Base-by-base conservation (phyloP, 64 coral and sea anemone genomes). In the Montipora capricornis region DNA sequence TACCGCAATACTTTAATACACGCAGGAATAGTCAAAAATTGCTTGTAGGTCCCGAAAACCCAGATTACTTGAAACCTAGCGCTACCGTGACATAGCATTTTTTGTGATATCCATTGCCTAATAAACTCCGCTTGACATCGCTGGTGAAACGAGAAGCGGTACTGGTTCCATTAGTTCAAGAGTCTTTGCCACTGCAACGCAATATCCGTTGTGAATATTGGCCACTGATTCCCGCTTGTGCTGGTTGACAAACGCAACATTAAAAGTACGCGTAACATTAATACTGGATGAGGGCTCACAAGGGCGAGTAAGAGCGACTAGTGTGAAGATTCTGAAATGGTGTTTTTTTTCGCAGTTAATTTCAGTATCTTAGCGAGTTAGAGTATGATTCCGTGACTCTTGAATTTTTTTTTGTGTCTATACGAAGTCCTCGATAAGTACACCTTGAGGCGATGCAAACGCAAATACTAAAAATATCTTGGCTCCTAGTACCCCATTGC, bases 161-260 rank as follows among this genome's bases (percentile, higher is more conserved):
- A 49, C 82, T 86, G 82, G 44, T 48, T 71, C 82, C 82, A 86
- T 86, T 86, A 86, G 62, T 71, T 86, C 82, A 86, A 86, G 82
- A 71, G 82, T 8, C 17, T 86, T 86, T 12, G 44, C 19, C 70
- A n/a, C 67, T 46, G 5, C 45, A 71, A 67, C 60, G 50, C 82
- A 86, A 86, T 86, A 86, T 86, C 82, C 76, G 17, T 4, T 86
- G 6, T 3, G 7, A 47, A 86, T 86, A 86, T 86, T 86, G 82
- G 67, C 26, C 66, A 71, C 20, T 16, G 17, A 45, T 71, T 6
- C 66, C 8, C 11, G 70, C 17, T 44, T 22, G 64, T 71, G 82
- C 44, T 37, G 66, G 62, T 71, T 71, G 61, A n/a, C 62, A 70
- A 71, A 86, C 4, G 37, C 19, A 6, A 5, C 68, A 71, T 71